Conservation (phyloP, 2,113 vertebrate species). For the Microtus oregoni region DNA sequence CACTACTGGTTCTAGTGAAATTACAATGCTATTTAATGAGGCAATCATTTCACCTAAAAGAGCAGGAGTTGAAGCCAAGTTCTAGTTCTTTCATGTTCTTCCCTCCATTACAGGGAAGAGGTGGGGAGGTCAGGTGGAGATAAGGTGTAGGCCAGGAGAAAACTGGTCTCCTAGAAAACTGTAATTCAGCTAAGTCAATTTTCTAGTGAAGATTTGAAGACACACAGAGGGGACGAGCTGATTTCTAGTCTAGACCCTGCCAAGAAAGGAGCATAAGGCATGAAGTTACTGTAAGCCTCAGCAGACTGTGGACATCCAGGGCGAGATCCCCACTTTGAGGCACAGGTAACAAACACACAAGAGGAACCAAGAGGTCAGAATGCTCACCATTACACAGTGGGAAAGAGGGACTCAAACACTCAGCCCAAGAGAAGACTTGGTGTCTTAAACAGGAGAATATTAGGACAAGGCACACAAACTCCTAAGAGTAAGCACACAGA, state of each 20-base stretch:
- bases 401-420: background rate
- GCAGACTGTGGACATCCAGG: background rate
- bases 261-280: background rate
- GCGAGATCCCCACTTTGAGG: background rate
- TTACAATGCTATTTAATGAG: background rate
- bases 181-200: background rate
- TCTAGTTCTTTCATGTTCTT: background rate
- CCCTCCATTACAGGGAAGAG: too few relatives aligned
- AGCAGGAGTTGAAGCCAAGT: background rate
- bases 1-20: background rate
- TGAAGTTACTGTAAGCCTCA: background rate
- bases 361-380: background rate
- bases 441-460: background rate
- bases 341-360: fast-evolving
- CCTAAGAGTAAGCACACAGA: background rate
- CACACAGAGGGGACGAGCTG: background rate
- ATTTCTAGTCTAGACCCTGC: background rate
- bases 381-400: background rate
- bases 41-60: background rate
- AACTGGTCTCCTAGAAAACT: background rate
- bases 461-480: background rate
- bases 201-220: background rate
- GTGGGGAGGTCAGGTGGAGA: background rate
- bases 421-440: background rate
- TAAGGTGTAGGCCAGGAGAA: background rate